A percentile compares a stretch with the other conserved stretches of the same genome.
These are phyloP conservation scores for Lucifuga dentata DNA, from an alignment of 2,113 vertebrate genomes.

Conservation along the genomic window DNA sequence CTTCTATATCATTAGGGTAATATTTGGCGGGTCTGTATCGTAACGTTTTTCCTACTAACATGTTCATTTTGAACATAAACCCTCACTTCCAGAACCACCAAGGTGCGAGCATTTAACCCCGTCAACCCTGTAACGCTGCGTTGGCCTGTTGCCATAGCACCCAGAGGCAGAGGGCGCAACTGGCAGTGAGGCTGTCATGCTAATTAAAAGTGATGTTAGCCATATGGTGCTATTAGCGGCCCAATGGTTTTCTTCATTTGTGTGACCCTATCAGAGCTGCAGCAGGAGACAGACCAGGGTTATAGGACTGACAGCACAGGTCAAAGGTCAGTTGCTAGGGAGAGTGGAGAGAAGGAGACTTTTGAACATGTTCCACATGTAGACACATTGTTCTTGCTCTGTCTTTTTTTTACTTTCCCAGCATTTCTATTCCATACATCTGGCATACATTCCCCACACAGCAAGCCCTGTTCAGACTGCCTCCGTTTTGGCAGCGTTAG, in stretches of 20 bases:
- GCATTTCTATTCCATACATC: constrained; percentile 1
- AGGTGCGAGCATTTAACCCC: constrained; percentile 49
- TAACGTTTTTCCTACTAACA: background rate
- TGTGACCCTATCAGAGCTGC: constrained; percentile 50
- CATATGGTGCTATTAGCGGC: constrained; percentile 67
- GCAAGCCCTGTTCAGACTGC: too few species aligned
- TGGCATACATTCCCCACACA: background rate
- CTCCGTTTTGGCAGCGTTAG: too few species aligned
- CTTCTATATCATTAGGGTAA: background rate
- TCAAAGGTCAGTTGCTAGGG: constrained; percentile 58
- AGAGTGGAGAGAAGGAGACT: constrained; percentile 9
- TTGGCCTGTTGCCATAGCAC: constrained; percentile 63
- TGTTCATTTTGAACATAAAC: background rate
- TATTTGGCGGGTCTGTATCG: background rate
- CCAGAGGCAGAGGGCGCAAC: constrained; percentile 40
- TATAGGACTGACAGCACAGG: constrained; percentile 46
- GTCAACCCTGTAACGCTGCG: constrained; percentile 13
- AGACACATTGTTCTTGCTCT: constrained; percentile 32
- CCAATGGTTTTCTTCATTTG: constrained; percentile 49
- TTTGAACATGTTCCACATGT: constrained; percentile 41
- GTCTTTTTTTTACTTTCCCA: constrained; percentile 6
- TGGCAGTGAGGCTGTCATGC: constrained; percentile 59
- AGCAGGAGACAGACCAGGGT: constrained; percentile 39
- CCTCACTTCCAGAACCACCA: constrained; percentile 9
- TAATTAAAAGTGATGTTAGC: constrained; percentile 77